Conservation (phyloP, 2,113 vertebrate species). For the Chelonoidis abingdonii region DNA sequence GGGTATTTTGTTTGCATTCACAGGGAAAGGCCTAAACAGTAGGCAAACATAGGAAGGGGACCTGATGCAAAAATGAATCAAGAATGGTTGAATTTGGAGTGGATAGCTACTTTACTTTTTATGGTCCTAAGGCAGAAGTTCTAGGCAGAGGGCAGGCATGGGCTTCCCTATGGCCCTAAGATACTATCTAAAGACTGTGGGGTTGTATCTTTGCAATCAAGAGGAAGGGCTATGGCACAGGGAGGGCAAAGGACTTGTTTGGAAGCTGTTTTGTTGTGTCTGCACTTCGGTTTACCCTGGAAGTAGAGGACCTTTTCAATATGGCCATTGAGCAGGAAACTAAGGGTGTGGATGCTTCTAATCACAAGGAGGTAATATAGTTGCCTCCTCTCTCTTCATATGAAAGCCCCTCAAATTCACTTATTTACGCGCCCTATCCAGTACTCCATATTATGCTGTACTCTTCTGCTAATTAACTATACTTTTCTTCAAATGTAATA, state of each 20-base stretch:
- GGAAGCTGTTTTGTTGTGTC: slow-evolving; percentile 1
- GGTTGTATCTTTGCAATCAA: neutral
- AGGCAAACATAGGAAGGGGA: neutral
- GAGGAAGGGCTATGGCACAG: neutral
- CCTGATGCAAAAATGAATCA: neutral
- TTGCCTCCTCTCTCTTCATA: neutral
- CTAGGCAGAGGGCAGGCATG: neutral
- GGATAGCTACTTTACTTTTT: neutral
- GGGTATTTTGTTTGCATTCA: neutral
- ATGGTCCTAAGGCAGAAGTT: neutral
- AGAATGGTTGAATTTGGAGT: slow-evolving; percentile 1
- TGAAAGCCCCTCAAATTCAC: neutral
- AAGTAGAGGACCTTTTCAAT: neutral
- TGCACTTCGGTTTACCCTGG: slow-evolving; percentile 32
- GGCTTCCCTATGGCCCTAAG: neutral
- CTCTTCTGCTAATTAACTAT: neutral
- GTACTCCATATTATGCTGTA: neutral
- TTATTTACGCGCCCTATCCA: neutral
- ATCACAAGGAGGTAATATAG: neutral
- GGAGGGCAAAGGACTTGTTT: neutral
- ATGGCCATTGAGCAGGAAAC: neutral
- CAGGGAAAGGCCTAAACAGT: neutral
- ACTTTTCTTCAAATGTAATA: neutral
- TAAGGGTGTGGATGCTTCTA: neutral
- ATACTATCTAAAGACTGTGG: neutral